Conservation (phyloP, 64 coral and sea anemone species). For the Porites lutea region DNA sequence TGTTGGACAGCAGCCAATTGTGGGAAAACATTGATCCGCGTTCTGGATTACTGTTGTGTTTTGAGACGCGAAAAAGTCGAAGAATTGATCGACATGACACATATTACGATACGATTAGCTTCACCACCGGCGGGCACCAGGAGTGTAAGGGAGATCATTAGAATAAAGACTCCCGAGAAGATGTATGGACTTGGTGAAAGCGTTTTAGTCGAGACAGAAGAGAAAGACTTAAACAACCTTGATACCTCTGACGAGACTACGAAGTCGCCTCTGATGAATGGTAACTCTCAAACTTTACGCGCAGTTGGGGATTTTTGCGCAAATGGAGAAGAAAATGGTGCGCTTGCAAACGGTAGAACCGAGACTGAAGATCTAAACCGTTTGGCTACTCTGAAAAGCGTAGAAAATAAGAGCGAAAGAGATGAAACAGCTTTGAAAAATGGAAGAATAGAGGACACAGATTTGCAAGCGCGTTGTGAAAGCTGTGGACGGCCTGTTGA, state of each 20-base stretch:
- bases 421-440: neutral
- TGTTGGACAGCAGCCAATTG: conserved; percentile 31
- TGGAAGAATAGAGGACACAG: neutral
- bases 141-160: conserved; percentile 46
- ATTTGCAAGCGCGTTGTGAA: conserved; percentile 18
- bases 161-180: conserved; percentile 68
- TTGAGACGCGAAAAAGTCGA: neutral
- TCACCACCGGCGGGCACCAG: conserved; percentile 29
- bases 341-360: neutral
- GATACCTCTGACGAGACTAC: neutral
- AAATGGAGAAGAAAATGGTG: neutral
- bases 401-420: conserved; percentile 1
- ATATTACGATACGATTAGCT: conserved; percentile 56
- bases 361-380: neutral
- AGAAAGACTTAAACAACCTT: neutral
- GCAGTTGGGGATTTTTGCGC: neutral
- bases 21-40: neutral
- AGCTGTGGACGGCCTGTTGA: neutral
- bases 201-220: conserved; percentile 1
- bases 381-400: neutral
- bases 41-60: neutral
- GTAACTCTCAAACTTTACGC: neutral
- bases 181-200: conserved; percentile 24
- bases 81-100: conserved; percentile 29
- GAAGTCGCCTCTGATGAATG: neutral